A percentile compares a stretch with the other conserved stretches of the same genome.
phyloP scores from a whole-genome alignment of 2,888 invertebrate genomes.

The Drosophila putrida region DNA sequence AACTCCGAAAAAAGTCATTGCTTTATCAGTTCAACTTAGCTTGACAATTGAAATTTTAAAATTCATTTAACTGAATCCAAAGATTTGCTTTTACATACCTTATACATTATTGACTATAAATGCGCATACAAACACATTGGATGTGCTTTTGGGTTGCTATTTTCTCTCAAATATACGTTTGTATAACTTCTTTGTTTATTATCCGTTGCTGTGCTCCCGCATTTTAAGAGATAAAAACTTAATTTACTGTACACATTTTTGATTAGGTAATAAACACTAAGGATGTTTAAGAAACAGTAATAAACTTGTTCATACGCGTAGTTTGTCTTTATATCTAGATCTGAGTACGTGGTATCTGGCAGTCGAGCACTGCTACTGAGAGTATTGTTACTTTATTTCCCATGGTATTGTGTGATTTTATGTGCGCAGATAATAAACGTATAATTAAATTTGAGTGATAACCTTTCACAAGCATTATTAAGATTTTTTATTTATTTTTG shows the following conservation, averaged over 20 bases:
- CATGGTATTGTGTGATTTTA: background rate
- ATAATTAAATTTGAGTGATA: constrained; percentile 26
- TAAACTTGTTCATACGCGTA: no score
- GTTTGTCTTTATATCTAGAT: no score
- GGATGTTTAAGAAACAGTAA: no score
- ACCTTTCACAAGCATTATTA: constrained; percentile 27
- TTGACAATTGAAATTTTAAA: background rate
- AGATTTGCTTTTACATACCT: background rate
- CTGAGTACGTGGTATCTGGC: background rate
- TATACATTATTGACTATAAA: background rate
- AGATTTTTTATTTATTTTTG: background rate
- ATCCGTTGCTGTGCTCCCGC: background rate
- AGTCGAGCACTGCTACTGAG: background rate
- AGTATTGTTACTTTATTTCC: background rate
- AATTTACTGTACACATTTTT: no score
- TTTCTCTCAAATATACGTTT: background rate
- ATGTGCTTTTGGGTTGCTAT: background rate
- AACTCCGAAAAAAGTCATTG: background rate
- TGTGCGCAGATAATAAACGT: background rate
- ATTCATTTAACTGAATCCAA: background rate
- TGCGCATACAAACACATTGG: background rate
- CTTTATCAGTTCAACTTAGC: background rate
- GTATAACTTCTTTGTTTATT: background rate
- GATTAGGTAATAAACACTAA: no score
- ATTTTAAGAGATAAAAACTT: background rate